phyloP scores from a whole-genome alignment of 1,140 invertebrate genomes.

The Microplitis demolitor region DNA sequence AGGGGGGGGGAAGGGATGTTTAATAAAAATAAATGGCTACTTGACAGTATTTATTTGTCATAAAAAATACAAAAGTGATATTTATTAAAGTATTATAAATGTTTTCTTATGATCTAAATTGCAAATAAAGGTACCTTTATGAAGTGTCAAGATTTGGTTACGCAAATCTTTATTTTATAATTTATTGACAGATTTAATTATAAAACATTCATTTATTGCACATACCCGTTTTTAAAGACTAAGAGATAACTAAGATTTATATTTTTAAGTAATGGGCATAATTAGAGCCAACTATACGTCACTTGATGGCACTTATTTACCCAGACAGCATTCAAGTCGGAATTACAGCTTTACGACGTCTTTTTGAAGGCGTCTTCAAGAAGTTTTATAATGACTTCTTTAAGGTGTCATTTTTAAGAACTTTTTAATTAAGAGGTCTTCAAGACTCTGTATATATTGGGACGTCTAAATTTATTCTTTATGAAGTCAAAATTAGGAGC shows the following conservation, averaged over 20 bases:
- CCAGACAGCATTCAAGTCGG: too few species aligned
- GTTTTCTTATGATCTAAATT: constrained; percentile 24
- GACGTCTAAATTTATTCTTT: too few species aligned
- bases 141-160: constrained; percentile 43
- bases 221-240: constrained; percentile 25
- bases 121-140: constrained; percentile 53
- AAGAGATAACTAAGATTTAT: not conserved
- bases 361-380: too few species aligned
- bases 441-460: too few species aligned
- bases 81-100: not conserved
- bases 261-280: not conserved
- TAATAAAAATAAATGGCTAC: too few species aligned
- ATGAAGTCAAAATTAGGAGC: too few species aligned
- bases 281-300: not conserved
- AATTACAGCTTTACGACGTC: too few species aligned
- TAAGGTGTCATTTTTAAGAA: too few species aligned
- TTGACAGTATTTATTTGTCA: not conserved
- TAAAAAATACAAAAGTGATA: not conserved
- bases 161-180: not conserved
- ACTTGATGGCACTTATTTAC: not conserved
- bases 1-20: too few species aligned
- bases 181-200: too few species aligned
- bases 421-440: too few species aligned
- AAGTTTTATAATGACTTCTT: too few species aligned
- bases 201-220: constrained; percentile 25